Base-by-base conservation (phyloP, 1,140 invertebrate genomes). In the Drosophila grimshawi region DNA sequence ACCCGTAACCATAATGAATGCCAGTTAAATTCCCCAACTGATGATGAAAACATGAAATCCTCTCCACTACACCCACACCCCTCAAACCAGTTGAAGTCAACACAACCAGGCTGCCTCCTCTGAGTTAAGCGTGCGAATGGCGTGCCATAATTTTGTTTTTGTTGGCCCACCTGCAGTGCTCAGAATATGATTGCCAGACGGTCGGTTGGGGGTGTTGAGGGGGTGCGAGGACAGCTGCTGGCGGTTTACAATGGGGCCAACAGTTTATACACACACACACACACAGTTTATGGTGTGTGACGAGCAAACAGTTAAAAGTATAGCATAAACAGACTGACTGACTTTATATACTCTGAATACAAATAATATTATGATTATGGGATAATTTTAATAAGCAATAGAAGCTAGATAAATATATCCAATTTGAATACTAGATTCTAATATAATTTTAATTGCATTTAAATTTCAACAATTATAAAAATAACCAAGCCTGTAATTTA, bases 201-300 rank as follows among this genome's bases (percentile, higher is more conserved):
- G 29, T n/a, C 5, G 8, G 10, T 19, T 8, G 8, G 3, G 2
- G 10, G 39, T 7, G 19, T 8, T n/a, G 41, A 53, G 51, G 33
- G 33, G 10, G 6, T 5, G 67, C 35, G 19, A 19, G 32, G 45
- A 53, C 59, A 56, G 51, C 69, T 68, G 68, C 66, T 81, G 66
- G 75, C 67, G 67, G 63, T 57, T 81, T 69, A 76, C 82, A 79
- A 86, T 79, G 69, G 82, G 64, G 83, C 67, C 83, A 74, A 82
- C 82, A 79, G 71, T 82, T 86, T 81, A 81, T 73, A 63, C 71
- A 65, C 53, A 80, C 81, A 85, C 49, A 32, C 81, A 77, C 81
- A 85, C 49, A 32, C 81, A 77, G 81, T 80, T 85, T 83, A 83
- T 80, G 63, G 68, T 77, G 80, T 74, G 53, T 78, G 83, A 76